Evolutionary conservation across 2,113 vertebrate genomes (phyloP).

Genomic region (Eurystomus gularis): DNA sequence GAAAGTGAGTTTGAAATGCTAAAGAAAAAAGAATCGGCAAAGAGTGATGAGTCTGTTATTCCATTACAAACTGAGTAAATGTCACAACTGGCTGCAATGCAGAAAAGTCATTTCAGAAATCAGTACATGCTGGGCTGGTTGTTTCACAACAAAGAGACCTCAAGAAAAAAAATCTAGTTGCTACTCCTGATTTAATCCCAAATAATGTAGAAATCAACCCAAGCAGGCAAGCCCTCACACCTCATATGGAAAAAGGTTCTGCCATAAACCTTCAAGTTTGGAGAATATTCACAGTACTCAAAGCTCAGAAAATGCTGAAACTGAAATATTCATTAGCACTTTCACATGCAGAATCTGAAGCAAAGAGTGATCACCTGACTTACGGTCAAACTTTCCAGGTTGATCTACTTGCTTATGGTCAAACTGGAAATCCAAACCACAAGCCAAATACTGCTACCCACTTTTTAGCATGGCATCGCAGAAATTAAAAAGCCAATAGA

Average conservation of each 20-base stretch:
- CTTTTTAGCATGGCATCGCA: not conserved
- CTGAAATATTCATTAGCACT: not conserved
- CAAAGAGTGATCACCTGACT: not conserved
- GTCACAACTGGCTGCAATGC: not conserved
- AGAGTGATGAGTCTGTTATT: not conserved
- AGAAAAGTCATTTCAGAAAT: not conserved
- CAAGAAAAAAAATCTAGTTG: not conserved
- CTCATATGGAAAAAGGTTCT: not conserved
- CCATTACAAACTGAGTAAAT: not conserved
- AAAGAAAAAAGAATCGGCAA: not conserved
- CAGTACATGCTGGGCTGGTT: not conserved
- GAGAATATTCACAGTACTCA: not conserved
- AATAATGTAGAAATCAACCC: not conserved
- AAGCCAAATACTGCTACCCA: not conserved
- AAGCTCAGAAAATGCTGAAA: not conserved
- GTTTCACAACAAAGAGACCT: not conserved
- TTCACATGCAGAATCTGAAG: not conserved
- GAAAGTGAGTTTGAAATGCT: not conserved
- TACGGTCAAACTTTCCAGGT: not conserved
- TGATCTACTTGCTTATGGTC: not conserved
- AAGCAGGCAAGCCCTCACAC: not conserved
- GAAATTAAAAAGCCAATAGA: not conserved
- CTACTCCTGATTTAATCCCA: not conserved
- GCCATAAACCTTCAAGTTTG: not conserved
- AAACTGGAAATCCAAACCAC: not conserved